Conservation (phyloP, 2,113 vertebrate species). For the Platanista minor region DNA sequence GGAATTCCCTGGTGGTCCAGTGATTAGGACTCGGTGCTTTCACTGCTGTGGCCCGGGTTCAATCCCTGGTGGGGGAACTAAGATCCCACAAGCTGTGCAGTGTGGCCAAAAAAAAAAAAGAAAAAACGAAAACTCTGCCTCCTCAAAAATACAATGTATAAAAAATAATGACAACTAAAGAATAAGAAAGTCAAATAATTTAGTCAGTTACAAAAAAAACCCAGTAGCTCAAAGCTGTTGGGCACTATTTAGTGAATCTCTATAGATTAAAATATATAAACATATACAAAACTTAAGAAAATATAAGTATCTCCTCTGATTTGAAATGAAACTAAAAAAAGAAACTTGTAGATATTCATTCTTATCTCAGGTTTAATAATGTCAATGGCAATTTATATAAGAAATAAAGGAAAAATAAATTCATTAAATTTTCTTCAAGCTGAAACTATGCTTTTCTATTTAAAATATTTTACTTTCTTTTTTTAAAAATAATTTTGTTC, state of each 20-base stretch:
- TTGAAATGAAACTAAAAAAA: not conserved
- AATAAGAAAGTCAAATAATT: conserved; percentile 4
- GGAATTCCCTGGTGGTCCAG: not conserved
- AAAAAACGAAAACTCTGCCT: not conserved
- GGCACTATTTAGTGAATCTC: not conserved
- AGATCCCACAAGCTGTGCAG: not conserved
- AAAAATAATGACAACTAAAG: not conserved
- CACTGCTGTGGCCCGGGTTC: not conserved
- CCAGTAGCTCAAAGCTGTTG: not conserved
- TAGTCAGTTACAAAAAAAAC: not conserved
- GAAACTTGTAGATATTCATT: not conserved
- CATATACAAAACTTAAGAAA: not conserved
- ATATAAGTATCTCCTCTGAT: not conserved
- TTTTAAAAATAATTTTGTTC: not conserved
- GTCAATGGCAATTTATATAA: not conserved
- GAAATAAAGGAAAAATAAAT: not conserved
- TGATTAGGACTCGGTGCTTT: not conserved
- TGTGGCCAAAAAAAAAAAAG: not conserved
- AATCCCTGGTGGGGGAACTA: not conserved
- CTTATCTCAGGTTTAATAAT: conserved; percentile 14
- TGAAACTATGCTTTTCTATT: conserved; percentile 1
- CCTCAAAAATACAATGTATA: not conserved
- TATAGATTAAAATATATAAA: not conserved
- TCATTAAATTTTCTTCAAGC: not conserved
- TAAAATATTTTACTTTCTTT: not conserved